Evolutionary conservation across 2,888 invertebrate genomes (phyloP).

Genomic region (Leptopilina syphax): DNA sequence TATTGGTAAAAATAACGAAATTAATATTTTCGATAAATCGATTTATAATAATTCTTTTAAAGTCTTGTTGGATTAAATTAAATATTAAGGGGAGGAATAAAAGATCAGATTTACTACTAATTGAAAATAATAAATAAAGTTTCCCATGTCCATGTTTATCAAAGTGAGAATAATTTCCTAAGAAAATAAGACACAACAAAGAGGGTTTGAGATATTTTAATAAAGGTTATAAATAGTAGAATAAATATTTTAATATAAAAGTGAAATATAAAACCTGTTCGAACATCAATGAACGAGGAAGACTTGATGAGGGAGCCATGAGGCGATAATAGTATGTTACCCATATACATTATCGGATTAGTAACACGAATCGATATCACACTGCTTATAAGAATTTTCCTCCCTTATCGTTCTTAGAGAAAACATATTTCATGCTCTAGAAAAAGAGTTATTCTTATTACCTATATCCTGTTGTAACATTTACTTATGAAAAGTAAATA

Average conservation of each 20-base stretch:
- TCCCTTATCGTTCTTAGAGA: background rate
- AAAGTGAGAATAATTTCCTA: too few species aligned
- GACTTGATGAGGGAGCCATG: background rate
- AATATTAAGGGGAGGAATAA: too few species aligned
- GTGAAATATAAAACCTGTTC: background rate
- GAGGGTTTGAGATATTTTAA: too few species aligned
- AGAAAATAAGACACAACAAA: too few species aligned
- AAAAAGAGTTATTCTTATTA: background rate
- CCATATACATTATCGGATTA: constrained; percentile 38
- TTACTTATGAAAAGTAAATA: background rate
- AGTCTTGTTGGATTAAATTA: too few species aligned
- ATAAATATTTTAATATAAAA: background rate
- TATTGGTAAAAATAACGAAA: background rate
- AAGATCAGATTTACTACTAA: too few species aligned
- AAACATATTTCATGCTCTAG: background rate
- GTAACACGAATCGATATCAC: constrained; percentile 24
- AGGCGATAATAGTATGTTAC: constrained; percentile 29
- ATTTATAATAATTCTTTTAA: too few species aligned
- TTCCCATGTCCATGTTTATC: too few species aligned
- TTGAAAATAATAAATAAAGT: too few species aligned
- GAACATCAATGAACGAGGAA: background rate
- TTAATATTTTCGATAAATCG: too few species aligned
- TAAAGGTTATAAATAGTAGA: background rate
- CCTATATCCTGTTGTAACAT: background rate
- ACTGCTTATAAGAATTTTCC: background rate